Evolutionary conservation across 2,888 invertebrate genomes (phyloP), one percentile per base, ranked within the genome.

Genomic region (Pristionchus entomophagus): DNA sequence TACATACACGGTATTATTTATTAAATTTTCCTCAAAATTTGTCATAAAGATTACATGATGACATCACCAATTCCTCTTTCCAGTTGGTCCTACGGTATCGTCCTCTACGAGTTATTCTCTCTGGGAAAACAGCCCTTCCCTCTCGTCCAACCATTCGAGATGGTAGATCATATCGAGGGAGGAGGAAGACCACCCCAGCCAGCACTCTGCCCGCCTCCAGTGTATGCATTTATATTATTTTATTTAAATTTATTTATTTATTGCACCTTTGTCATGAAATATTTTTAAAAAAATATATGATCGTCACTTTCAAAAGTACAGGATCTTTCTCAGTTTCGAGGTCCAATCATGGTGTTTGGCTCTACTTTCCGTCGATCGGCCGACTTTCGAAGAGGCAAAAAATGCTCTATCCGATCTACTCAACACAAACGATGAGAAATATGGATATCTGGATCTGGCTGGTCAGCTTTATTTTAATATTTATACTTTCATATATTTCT

Each of bases 1-100:
- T n/a, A n/a, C n/a, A n/a, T n/a, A n/a, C n/a, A n/a, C n/a, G n/a
- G n/a, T n/a, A n/a, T n/a, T n/a, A n/a, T n/a, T n/a, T n/a, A n/a
- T n/a, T n/a, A n/a, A n/a, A n/a, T n/a, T n/a, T n/a, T n/a, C n/a
- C n/a, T n/a, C n/a, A n/a, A n/a, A n/a, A n/a, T n/a, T n/a, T n/a
- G n/a, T n/a, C n/a, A n/a, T n/a, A n/a, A n/a, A n/a, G n/a, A n/a
- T n/a, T n/a, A n/a, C n/a, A n/a, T n/a, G n/a, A n/a, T n/a, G n/a
- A n/a, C n/a, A n/a, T 77, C 41, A 35, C 14, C n/a, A 35, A 32
- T 14, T 65, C 32, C n/a, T n/a, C n/a, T n/a, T 82, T 88, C 83
- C 77, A 89, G 89, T 26, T 91, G 91, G 91, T 88, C 91, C 41
- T 91, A 87, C 83, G 91, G 91, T 17, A 87, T 91, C n/a, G 84